Evolutionary conservation across 2,888 invertebrate species (phyloP).

Genomic region (Harpagoxenus sublaevis): DNA sequence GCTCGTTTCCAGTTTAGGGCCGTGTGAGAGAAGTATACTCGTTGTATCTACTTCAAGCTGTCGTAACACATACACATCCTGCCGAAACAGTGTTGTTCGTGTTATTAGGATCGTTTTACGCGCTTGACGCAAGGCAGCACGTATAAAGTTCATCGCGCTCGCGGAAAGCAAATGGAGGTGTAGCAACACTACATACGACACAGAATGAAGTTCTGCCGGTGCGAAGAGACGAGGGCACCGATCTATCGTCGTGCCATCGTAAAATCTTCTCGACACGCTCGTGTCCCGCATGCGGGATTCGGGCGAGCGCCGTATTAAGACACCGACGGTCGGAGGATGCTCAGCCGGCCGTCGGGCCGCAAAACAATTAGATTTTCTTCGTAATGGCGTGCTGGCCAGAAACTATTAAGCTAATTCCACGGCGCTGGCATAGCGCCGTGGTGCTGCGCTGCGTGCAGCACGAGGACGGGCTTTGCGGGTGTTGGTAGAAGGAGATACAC

Average conservation of each 20-base stretch:
- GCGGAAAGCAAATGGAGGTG: slow-evolving; percentile 2
- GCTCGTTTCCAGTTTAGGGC: background rate
- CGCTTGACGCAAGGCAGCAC: background rate
- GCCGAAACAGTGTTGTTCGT: background rate
- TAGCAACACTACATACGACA: background rate
- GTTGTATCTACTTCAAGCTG: background rate
- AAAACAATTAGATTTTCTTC: slow-evolving; percentile 73
- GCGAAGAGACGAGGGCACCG: slow-evolving; percentile 10
- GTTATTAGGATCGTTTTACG: slow-evolving; percentile 45
- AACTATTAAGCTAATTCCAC: slow-evolving; percentile 71
- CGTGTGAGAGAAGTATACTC: background rate
- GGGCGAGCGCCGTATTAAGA: slow-evolving; percentile 45
- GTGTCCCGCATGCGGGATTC: slow-evolving; percentile 47
- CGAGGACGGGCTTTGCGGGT: slow-evolving; percentile 28
- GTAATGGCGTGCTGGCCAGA: slow-evolving; percentile 68
- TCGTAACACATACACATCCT: slow-evolving; percentile 16
- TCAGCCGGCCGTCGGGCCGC: slow-evolving; percentile 30
- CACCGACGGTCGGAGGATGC: slow-evolving; percentile 17
- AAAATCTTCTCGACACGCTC: slow-evolving; percentile 57
- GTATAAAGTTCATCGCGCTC: slow-evolving; percentile 24
- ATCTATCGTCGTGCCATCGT: slow-evolving; percentile 47
- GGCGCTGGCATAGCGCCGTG: slow-evolving; percentile 25
- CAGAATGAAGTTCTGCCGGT: background rate
- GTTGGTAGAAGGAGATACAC: slow-evolving; percentile 60
- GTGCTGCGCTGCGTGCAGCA: slow-evolving; percentile 40